These are phyloP conservation scores for Esox niger DNA, from an alignment of 2,113 vertebrate species.

Conservation along the genomic window DNA sequence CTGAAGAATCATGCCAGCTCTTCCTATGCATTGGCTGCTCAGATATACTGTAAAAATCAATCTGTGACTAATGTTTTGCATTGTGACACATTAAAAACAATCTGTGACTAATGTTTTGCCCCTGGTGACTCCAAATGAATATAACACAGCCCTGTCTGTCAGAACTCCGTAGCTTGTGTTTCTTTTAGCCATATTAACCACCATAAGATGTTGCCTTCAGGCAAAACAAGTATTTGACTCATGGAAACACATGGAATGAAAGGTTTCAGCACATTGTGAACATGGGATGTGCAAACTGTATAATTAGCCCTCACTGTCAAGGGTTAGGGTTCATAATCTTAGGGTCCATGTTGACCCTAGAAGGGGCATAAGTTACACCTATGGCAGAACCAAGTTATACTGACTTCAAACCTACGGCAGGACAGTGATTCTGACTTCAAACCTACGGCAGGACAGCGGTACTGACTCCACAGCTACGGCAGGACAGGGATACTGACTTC, in stretches of 20 bases:
- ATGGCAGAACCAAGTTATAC: no score
- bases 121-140: conserved; percentile 3
- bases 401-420: no score
- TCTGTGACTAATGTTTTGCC: conserved; percentile 2
- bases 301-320: conserved; percentile 42
- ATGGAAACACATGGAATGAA: conserved; percentile 58
- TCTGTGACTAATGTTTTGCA: no score
- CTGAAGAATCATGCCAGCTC: no score
- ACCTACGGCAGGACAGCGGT: no score
- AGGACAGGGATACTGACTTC: no score
- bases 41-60: no score
- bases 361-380: conserved; percentile 1
- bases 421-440: no score
- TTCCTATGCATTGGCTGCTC: no score
- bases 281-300: conserved; percentile 47
- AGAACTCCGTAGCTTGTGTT: conserved; percentile 8
- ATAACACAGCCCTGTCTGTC: not conserved
- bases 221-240: conserved; percentile 42
- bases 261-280: conserved; percentile 46
- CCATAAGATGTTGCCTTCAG: conserved; percentile 27
- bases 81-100: conserved; percentile 19
- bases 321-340: conserved; percentile 25
- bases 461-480: no score
- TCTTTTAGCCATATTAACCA: conserved; percentile 12
- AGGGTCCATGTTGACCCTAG: conserved; percentile 46